Evolutionary conservation across 2,113 vertebrate species (phyloP), one percentile per base, ranked within the genome.

Genomic region (Ctenomys sociabilis): DNA sequence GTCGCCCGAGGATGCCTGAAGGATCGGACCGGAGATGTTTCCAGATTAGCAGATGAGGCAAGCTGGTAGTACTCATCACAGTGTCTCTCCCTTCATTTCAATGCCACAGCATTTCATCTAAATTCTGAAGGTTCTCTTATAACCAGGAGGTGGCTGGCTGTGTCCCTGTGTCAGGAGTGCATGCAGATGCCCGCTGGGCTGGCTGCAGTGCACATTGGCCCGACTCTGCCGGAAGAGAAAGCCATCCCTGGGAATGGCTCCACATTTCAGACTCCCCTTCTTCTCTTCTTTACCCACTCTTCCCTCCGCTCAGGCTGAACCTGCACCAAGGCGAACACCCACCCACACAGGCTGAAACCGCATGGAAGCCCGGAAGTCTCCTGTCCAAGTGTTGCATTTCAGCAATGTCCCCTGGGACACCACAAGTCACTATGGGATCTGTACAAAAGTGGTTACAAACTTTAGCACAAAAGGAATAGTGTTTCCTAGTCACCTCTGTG

Each of bases 1-100:
- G 91, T 64, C 32, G 80, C 59, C 37, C 75, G 96, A 93, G 84
- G 7, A 93, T 45, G 80, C 66, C 21, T 81, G 66, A 45, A 96
- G 22, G 75, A 95, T 1, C 0, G 37, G n/a, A 24, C 63, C 0
- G 0, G 91, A 89, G 37, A 30, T 8, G 84, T 83, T 94, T 77
- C 17, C 70, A 88, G 91, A 96, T 52, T n/a, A 54, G 16, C 85
- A 82, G 92, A 72, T 32, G n/a, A 5, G 81, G 14, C 14, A 80
- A 63, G 70, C 54, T 45, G 40, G 49, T 63, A 57, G n/a, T 87
- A 72, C 40, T 63, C 22, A 89, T 59, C 32, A 80, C 12, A 49
- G 35, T 61, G 19, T 26, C 7, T 70, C 30, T 90, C 12, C 16
- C 30, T 66, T 63, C 40, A 37, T 64, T 73, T 35, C 30, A 94